phyloP scores from a whole-genome alignment of 2,113 vertebrate genomes.

The Excalfactoria chinensis region DNA sequence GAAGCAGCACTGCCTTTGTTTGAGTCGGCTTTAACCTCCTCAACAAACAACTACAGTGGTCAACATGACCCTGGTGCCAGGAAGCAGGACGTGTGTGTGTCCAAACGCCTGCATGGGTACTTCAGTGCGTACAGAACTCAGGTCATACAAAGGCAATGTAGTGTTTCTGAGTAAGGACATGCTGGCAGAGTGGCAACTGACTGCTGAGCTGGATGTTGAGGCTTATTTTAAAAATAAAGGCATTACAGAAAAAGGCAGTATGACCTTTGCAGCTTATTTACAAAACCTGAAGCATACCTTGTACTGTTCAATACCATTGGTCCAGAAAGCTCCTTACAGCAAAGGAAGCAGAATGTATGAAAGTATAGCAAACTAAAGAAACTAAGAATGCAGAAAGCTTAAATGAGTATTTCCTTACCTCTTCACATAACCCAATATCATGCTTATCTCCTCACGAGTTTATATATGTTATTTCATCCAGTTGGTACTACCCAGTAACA shows the following conservation, averaged over 20 bases:
- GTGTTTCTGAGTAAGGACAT: not conserved
- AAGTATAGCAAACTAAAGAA: not conserved
- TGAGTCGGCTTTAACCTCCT: not conserved
- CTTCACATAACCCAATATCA: not conserved
- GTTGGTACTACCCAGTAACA: not conserved
- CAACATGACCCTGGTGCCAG: not conserved
- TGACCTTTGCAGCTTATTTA: not conserved
- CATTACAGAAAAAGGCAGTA: not conserved
- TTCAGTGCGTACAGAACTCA: not conserved
- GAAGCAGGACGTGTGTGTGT: fast-evolving
- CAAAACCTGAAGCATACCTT: not conserved
- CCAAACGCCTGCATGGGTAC: not conserved
- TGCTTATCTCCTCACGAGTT: not conserved
- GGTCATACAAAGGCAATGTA: not conserved
- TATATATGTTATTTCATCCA: not conserved
- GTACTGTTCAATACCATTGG: not conserved
- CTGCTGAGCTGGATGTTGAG: not conserved
- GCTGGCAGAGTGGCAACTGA: not conserved
- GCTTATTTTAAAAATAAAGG: not conserved
- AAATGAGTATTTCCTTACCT: not conserved
- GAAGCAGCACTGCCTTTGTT: not conserved
- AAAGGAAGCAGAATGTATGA: not conserved
- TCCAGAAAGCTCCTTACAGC: not conserved
- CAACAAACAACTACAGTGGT: not conserved
- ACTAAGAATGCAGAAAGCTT: not conserved